Percentiles rank a stretch among this genome's conserved stretches.
These are phyloP conservation scores for Oenanthe melanoleuca DNA, from an alignment of 2,113 vertebrate species.

Conservation along the genomic window DNA sequence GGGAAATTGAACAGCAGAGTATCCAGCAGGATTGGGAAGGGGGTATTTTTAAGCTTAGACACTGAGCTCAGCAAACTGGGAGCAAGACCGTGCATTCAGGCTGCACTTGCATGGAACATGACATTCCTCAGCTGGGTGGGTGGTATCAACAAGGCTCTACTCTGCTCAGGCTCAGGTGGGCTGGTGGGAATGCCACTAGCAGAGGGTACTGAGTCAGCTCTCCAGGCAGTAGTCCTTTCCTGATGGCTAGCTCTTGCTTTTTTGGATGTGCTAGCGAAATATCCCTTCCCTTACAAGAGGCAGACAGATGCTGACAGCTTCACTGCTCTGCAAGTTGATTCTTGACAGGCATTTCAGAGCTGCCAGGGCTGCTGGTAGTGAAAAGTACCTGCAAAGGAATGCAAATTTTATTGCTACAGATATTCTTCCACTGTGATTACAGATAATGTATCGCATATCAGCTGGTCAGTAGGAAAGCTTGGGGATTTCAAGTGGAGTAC, in stretches of 20 bases:
- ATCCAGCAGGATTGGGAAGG: background rate
- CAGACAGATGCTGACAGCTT: background rate
- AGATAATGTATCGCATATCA: background rate
- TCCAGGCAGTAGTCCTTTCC: background rate
- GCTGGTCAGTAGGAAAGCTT: background rate
- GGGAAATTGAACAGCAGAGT: background rate
- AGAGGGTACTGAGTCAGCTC: background rate
- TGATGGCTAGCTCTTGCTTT: background rate
- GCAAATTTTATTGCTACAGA: background rate
- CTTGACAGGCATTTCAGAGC: background rate
- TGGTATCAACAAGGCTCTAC: background rate
- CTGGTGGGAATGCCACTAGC: background rate
- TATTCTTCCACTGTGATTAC: background rate
- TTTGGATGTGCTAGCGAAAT: background rate
- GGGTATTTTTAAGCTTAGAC: background rate
- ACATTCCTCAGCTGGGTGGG: background rate
- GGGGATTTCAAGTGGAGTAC: background rate
- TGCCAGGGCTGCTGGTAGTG: background rate
- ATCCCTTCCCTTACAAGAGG: background rate
- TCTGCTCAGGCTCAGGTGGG: background rate
- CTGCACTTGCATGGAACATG: background rate
- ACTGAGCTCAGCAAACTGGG: background rate
- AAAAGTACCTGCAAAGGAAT: background rate
- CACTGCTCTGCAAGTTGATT: background rate
- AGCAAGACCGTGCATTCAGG: rapidly evolving